A percentile compares a stretch with the other conserved stretches of the same genome.
These are phyloP conservation scores for Aricia artaxerxes DNA, from an alignment of 2,888 invertebrate species.

Conservation along the genomic window DNA sequence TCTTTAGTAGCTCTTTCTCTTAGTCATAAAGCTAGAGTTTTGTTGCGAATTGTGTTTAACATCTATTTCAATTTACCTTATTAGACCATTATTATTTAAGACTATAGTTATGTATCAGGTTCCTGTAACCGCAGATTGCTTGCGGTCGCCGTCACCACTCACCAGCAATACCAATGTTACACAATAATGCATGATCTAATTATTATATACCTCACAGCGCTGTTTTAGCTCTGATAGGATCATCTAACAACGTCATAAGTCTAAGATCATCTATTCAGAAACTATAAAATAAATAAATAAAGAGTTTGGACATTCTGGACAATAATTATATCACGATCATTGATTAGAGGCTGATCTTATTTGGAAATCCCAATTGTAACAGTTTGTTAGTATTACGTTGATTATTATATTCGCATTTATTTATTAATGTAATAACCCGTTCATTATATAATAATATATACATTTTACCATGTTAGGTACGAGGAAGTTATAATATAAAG, in stretches of 20 bases:
- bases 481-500: not conserved
- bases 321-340: not conserved
- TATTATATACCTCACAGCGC: not conserved
- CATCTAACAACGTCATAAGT: not conserved
- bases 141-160: slow-evolving; percentile 6
- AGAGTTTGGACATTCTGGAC: no score
- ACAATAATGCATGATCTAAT: slow-evolving; percentile 13
- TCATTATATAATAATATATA: not conserved
- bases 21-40: not conserved
- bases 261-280: not conserved
- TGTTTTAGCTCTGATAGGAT: not conserved
- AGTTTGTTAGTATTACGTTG: not conserved
- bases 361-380: not conserved
- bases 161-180: not conserved
- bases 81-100: slow-evolving; percentile 4
- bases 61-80: not conserved
- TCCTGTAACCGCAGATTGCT: slow-evolving; percentile 10
- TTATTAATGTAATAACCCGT: not conserved
- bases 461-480: not conserved
- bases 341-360: not conserved
- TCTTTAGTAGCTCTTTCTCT: not conserved
- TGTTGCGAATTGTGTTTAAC: not conserved
- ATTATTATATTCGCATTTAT: not conserved
- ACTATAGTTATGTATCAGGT: not conserved
- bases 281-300: not conserved